These are phyloP conservation scores for Clarias pachynema DNA, from an alignment of 2,797 vertebrate genomes.

Conservation along the genomic window DNA sequence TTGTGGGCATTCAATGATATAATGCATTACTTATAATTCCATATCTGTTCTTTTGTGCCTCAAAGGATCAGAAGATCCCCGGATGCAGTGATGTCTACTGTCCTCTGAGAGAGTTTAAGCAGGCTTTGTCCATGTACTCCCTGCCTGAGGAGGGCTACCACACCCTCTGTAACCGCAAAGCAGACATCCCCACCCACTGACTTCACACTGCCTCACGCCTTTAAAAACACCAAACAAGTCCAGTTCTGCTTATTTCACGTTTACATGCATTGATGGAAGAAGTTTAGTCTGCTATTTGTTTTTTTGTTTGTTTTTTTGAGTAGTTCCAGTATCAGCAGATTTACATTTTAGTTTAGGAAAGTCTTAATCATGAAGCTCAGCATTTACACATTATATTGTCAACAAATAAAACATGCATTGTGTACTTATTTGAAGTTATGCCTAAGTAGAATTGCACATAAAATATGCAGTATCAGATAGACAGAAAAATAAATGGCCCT, in stretches of 20 bases:
- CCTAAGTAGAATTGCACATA: background rate
- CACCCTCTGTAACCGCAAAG: slow-evolving; percentile 72
- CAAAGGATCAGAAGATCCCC: slow-evolving; percentile 83
- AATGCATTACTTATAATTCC: background rate
- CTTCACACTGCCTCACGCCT: slow-evolving; percentile 14
- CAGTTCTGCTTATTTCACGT: background rate
- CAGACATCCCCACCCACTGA: slow-evolving; percentile 58
- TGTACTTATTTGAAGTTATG: background rate
- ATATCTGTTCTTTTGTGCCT: slow-evolving; percentile 34
- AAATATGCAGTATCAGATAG: background rate
- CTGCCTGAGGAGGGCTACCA: slow-evolving; percentile 77
- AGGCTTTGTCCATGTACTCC: slow-evolving; percentile 72
- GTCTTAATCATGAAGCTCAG: background rate
- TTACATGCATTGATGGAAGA: background rate
- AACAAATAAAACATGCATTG: background rate
- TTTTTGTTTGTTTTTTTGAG: background rate
- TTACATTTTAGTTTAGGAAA: slow-evolving; percentile 1
- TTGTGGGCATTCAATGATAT: background rate
- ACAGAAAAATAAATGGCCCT: background rate
- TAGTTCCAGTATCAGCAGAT: background rate
- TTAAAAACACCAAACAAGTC: background rate
- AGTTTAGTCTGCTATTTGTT: background rate
- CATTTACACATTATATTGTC: background rate
- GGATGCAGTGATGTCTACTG: slow-evolving; percentile 87
- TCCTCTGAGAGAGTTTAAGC: slow-evolving; percentile 86